A percentile compares a stretch with the other conserved stretches of the same genome.
These are phyloP conservation scores for Asobara japonica DNA, from an alignment of 1,140 invertebrate genomes.

Conservation along the genomic window DNA sequence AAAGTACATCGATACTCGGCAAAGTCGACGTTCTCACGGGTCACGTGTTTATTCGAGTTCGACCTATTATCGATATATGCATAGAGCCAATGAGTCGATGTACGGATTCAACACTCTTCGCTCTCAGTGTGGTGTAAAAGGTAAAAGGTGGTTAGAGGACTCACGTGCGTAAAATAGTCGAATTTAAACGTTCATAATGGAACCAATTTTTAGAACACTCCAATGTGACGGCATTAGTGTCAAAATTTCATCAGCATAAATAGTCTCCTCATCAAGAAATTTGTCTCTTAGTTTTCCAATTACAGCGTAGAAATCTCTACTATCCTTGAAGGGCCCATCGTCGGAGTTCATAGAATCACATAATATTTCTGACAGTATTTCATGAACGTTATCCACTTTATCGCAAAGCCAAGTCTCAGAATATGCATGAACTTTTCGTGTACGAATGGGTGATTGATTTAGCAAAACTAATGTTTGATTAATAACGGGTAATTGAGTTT, in stretches of 20 bases:
- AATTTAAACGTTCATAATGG: not conserved
- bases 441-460: constrained; percentile 21
- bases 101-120: too few species aligned
- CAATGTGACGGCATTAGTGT: not conserved
- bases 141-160: not conserved
- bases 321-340: not conserved
- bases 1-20: too few species aligned
- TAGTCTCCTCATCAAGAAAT: constrained; percentile 21
- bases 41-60: too few species aligned
- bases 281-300: constrained; percentile 15
- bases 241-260: constrained; percentile 23
- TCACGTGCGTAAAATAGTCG: not conserved
- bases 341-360: not conserved
- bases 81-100: too few species aligned
- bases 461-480: constrained; percentile 28
- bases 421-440: constrained; percentile 4
- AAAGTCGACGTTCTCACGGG: too few species aligned
- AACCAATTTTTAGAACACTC: not conserved
- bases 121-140: not conserved
- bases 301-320: not conserved
- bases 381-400: not conserved
- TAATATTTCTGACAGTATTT: not conserved
- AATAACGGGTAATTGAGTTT: constrained; percentile 24
- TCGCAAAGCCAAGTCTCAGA: not conserved
- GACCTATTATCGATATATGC: too few species aligned